A percentile compares a stretch with the other conserved stretches of the same genome.
Evolutionary conservation across 2,888 invertebrate species (phyloP).

Genomic region (Sisyra terminalis): DNA sequence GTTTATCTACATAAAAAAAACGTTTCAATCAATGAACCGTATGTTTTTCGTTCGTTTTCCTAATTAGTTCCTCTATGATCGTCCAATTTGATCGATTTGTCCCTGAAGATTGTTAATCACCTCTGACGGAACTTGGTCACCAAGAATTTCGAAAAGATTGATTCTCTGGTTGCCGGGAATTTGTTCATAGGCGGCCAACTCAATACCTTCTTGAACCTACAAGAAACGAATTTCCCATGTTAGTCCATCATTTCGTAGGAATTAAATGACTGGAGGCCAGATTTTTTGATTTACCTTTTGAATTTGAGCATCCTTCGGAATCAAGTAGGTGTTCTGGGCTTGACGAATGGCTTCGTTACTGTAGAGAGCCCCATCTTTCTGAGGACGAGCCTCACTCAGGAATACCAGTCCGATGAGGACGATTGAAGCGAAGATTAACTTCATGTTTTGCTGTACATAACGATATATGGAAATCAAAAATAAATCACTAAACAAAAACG

Average conservation of each 20-base stretch:
- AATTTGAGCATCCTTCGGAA: conserved; percentile 73
- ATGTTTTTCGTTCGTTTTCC: not conserved
- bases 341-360: conserved; percentile 76
- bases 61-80: conserved; percentile 30
- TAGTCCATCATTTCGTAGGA: no score
- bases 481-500: no score
- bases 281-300: conserved; percentile 45
- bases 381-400: conserved; percentile 39
- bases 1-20: no score
- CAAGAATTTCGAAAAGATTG: conserved; percentile 68
- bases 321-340: conserved; percentile 69
- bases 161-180: conserved; percentile 74
- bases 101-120: conserved; percentile 76
- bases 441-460: no score
- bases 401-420: conserved; percentile 30
- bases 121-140: conserved; percentile 72
- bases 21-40: no score
- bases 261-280: not conserved
- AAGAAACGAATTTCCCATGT: conserved; percentile 12
- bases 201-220: conserved; percentile 69
- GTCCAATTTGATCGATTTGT: conserved; percentile 72
- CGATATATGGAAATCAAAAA: no score
- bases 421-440: no score
- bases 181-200: conserved; percentile 70
- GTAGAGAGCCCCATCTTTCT: conserved; percentile 67